Percentiles rank a stretch among this genome's conserved stretches.
Evolutionary conservation across 1,140 invertebrate species (phyloP).

Genomic region (Laupala kohalensis): DNA sequence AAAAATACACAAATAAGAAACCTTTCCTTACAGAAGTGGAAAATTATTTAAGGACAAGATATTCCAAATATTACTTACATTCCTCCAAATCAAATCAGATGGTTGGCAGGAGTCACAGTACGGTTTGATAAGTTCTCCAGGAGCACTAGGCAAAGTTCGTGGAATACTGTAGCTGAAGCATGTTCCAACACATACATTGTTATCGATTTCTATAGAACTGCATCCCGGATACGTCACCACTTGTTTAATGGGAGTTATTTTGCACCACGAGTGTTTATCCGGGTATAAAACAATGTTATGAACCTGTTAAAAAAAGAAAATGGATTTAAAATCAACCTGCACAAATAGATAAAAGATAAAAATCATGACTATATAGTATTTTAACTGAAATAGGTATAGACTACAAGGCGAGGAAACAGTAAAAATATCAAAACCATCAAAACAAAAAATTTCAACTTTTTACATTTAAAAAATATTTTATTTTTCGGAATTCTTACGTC

Average conservation of each 20-base stretch:
- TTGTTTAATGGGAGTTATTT: conserved; percentile 49
- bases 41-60: no score
- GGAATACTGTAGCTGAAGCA: conserved; percentile 57
- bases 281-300: conserved; percentile 54
- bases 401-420: no score
- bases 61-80: conserved; percentile 32
- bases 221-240: conserved; percentile 46
- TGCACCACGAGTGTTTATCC: conserved; percentile 55
- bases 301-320: conserved; percentile 33
- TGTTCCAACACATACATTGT: conserved; percentile 52
- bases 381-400: no score
- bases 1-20: no score
- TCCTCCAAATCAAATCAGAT: conserved; percentile 43
- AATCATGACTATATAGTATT: not conserved
- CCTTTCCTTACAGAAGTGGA: no score
- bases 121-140: conserved; percentile 47
- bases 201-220: conserved; percentile 46
- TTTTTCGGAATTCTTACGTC: no score
- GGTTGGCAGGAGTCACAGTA: conserved; percentile 58
- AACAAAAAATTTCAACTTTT: no score
- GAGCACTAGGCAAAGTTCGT: conserved; percentile 45
- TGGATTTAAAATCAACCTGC: not conserved
- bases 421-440: no score
- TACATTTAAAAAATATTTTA: no score
- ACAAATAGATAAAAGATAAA: not conserved